These are phyloP conservation scores for Hemicordylus capensis DNA, from an alignment of 2,113 vertebrate genomes.

Conservation along the genomic window DNA sequence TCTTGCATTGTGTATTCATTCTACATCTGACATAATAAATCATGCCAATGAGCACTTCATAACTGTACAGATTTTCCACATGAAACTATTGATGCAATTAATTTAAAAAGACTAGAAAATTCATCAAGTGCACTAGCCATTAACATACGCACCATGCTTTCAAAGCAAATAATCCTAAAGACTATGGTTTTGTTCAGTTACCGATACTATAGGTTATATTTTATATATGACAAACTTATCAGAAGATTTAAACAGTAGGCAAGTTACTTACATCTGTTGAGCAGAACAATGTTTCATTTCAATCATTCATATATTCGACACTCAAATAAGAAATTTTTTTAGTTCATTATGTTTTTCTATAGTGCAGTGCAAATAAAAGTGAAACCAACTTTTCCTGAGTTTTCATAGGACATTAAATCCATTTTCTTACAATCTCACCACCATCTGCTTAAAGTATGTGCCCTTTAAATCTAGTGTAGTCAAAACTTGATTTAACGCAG, in stretches of 20 bases:
- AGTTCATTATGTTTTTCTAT: constrained; percentile 58
- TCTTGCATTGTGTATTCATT: constrained; percentile 60
- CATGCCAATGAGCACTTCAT: constrained; percentile 69
- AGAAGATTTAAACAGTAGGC: constrained; percentile 65
- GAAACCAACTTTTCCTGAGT: constrained; percentile 76
- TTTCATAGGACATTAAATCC: constrained; percentile 68
- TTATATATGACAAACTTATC: constrained; percentile 64
- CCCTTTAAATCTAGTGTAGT: constrained; percentile 55
- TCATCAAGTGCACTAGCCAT: constrained; percentile 65
- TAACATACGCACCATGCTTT: constrained; percentile 78
- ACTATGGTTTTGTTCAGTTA: constrained; percentile 60
- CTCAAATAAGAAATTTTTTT: constrained; percentile 67
- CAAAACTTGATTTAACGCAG: constrained; percentile 67
- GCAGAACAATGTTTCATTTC: constrained; percentile 61
- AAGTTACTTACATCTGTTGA: constrained; percentile 72
- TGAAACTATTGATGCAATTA: constrained; percentile 58
- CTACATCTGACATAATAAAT: constrained; percentile 71
- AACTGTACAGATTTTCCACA: constrained; percentile 67
- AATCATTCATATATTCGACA: constrained; percentile 65
- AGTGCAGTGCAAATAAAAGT: constrained; percentile 76
- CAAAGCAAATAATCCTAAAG: constrained; percentile 70
- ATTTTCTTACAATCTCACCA: constrained; percentile 55
- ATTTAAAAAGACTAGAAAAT: constrained; percentile 64
- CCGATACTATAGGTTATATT: constrained; percentile 58
- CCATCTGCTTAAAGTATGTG: constrained; percentile 66